phyloP scores from a whole-genome alignment of 2,113 vertebrate genomes.

The Neotoma lepida region DNA sequence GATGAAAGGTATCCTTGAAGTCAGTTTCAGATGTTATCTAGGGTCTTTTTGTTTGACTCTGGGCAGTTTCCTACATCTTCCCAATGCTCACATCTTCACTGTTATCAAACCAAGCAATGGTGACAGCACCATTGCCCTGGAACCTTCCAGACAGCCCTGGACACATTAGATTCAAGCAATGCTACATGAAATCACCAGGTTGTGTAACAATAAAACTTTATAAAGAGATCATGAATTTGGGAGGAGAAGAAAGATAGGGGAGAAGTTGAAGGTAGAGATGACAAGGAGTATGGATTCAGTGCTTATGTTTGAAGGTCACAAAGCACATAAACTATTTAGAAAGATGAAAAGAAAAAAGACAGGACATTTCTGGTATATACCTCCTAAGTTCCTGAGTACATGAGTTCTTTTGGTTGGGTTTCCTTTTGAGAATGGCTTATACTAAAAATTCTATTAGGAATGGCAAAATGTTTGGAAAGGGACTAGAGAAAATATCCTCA shows the following conservation, averaged over 20 bases:
- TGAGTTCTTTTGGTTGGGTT: not conserved
- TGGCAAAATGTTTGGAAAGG: not conserved
- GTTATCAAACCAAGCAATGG: not conserved
- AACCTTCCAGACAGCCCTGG: not conserved
- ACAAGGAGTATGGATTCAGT: rapidly evolving
- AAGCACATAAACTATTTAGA: not conserved
- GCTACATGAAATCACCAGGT: not conserved
- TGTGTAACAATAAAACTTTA: not conserved
- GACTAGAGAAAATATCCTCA: not conserved
- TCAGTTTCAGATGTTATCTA: not conserved
- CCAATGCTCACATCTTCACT: not conserved
- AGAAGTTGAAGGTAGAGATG: not conserved
- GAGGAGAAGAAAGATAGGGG: not conserved
- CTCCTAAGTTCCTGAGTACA: not conserved
- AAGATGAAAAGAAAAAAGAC: not conserved
- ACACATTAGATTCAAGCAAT: no score
- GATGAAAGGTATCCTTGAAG: not conserved
- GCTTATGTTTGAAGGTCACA: not conserved
- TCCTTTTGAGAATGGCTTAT: not conserved
- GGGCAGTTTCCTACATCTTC: not conserved
- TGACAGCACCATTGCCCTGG: not conserved
- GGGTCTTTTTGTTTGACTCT: not conserved
- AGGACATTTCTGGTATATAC: not conserved
- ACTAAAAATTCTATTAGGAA: not conserved
- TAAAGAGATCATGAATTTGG: not conserved